These are phyloP conservation scores for Chalcis sispes DNA, from an alignment of 2,888 invertebrate species.

Conservation along the genomic window DNA sequence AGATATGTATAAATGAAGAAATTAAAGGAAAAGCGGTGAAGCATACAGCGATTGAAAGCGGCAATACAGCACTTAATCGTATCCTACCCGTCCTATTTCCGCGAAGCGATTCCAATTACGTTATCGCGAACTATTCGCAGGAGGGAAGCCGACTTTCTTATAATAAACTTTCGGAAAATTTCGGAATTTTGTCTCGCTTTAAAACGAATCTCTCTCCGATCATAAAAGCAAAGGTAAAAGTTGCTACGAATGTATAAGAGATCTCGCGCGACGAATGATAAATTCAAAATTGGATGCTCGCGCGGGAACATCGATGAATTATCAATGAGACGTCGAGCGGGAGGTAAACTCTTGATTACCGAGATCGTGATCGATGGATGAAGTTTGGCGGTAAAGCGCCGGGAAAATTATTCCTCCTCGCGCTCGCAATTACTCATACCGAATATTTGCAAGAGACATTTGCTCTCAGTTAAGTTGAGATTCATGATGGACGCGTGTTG, in stretches of 20 bases:
- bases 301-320: constrained; percentile 15
- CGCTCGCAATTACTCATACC: background rate
- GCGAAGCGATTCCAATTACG: too few species aligned
- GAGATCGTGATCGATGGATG: constrained; percentile 21
- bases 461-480: background rate
- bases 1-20: background rate
- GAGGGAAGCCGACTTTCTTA: too few species aligned
- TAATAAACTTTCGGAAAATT: too few species aligned
- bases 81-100: too few species aligned
- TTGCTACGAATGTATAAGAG: too few species aligned
- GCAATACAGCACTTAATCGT: background rate
- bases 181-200: too few species aligned
- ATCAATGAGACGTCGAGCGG: background rate
- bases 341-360: constrained; percentile 6
- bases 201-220: too few species aligned
- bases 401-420: too few species aligned
- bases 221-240: too few species aligned
- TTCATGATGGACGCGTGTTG: background rate
- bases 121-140: too few species aligned
- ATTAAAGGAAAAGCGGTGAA: constrained; percentile 25
- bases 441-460: background rate
- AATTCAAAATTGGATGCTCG: too few species aligned
- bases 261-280: too few species aligned
- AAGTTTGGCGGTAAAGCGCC: background rate
- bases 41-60: constrained; percentile 21